Evolutionary conservation across 1,140 invertebrate genomes (phyloP), one percentile per base, ranked within the genome.

Genomic region (Drusus annulatus): DNA sequence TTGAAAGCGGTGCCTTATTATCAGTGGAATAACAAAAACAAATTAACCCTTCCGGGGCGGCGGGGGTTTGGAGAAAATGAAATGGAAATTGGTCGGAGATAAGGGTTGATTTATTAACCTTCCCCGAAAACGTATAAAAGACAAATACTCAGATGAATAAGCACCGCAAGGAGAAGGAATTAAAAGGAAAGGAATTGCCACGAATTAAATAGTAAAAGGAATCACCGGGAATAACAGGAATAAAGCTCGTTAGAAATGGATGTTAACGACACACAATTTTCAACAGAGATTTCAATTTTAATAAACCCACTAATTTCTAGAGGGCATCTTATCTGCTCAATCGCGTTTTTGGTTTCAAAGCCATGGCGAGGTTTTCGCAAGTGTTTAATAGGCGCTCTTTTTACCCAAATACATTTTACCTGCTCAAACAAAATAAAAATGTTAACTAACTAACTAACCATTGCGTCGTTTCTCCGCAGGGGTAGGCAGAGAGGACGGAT

Each of bases 81-180:
- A 79, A 75, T 79, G 68, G 69, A 74, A 79, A 79, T 74, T 62
- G 31, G 36, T 62, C 50, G 25, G 45, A 78, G 76, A 78, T 78
- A 78, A 78, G 76, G 76, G 76, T 65, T 78, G 76, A 78, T 78
- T 78, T 78, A 78, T 78, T 78, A 78, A 52, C 19, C 62, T 45
- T 28, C 21, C 15, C 3, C n/a, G 52, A 58, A 75, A 75, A 75
- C 36, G 71, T 75, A 58, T 75, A 56, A 58, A 36, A 75, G 71
- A 75, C 71, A 75, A 75, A 75, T 75, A 58, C 36, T 36, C 71
- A 58, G 52, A 28, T 58, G 71, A 75, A 75, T 75, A 54, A 75
- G 54, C 54, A 75, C 52, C 23, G 71, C 52, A n/a, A 31, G 15
- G 54, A 56, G 45, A 17, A 31, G 4, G 54, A 56, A 75, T 36